Base-by-base conservation (phyloP, 2,797 vertebrate genomes). In the Sebastes cheni region DNA sequence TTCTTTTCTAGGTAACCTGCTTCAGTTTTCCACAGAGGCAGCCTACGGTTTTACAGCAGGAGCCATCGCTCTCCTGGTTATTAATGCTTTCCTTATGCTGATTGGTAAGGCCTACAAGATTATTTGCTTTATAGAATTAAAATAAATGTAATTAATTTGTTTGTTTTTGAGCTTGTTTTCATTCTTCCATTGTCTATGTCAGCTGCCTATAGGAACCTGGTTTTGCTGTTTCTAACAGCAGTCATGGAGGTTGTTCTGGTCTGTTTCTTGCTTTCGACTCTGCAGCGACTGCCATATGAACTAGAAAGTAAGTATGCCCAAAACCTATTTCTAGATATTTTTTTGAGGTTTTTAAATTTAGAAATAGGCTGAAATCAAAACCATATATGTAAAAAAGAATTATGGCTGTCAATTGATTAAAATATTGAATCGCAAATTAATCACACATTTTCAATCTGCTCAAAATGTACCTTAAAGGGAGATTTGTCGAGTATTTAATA, bases 201-300 rank as follows among this genome's bases (percentile, higher is more conserved):
- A 98, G 97, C 97, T 89, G 91, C 95, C 74, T 94, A 94, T 73
- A 91, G 92, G 23, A 97, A 97, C 27, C 2, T 96, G 75, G 94
- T 97, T 78, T 92, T 97, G 61, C 83, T 98, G 80, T 85, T 93
- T 78, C 71, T 95, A 81, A 97, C 96, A 55, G 54, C 88, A 46
- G 61, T 93, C 64, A 97, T 97, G 96, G 97, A 98, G 92, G 85
- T 96, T 34, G 66, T 96, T 80, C 86, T 96, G 16, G 39, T 97
- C 68, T 97, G 97, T 82, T 96, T 97, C 66, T 95, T 98, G 62
- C 96, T 98, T 60, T 97, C 97, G 54, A 97, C 96, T 0, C 29
- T 97, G 79, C 88, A 94, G 34, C 91, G 7, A 12, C 94, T 98
- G 6, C 96, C 97, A 52, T 92, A 96, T 85, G 81, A 93, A 0